Base-by-base conservation (phyloP, 1,140 invertebrate genomes). In the Drosophila funebris region DNA sequence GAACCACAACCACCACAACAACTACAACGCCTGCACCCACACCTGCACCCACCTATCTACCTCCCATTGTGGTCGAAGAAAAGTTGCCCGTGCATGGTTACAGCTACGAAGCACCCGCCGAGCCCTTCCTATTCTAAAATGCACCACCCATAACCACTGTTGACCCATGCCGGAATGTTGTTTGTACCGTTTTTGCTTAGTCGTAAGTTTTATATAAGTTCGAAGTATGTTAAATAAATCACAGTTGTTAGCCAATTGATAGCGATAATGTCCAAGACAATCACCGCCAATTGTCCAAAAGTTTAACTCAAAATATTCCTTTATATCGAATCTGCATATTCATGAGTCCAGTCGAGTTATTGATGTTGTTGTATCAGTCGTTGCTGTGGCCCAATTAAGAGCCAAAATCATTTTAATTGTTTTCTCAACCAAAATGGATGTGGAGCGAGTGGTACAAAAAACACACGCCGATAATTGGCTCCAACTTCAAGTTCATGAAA, bases 51-150 rank as follows among this genome's bases (percentile, higher is more conserved):
- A 71, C 68, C n/a, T 78, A 78, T 31, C 61, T 78, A 46, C 78
- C 78, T 46, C 75, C 58, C 22, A 69, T 73, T 29, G 74, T 89
- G 16, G 66, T 70, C 5, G 79, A 80, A n/a, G 73, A 73, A 18
- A 46, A 75, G 14, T 63, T 73, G 16, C 57, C 57, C 29, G 44
- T 50, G 41, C 75, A 63, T 41, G 85, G 88, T n/a, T 90, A 90
- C 20, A 88, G 80, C 63, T 90, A 90, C 18, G 75, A 90, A n/a
- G 72, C 53, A n/a, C 88, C 88, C 9, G 73, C 77, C 11, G 62
- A 82, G 37, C 53, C 62, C 5, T 88, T 88, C 41, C 18, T 67
- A 36, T 88, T 79, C 62, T 88, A 76, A 58, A 48, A 11, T 36
- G 18, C 22, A 22, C 29, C 41, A 52, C 41, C 29, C n/a, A 9